Evolutionary conservation across 2,797 vertebrate species (phyloP).

Genomic region (Gambusia yucatana): DNA sequence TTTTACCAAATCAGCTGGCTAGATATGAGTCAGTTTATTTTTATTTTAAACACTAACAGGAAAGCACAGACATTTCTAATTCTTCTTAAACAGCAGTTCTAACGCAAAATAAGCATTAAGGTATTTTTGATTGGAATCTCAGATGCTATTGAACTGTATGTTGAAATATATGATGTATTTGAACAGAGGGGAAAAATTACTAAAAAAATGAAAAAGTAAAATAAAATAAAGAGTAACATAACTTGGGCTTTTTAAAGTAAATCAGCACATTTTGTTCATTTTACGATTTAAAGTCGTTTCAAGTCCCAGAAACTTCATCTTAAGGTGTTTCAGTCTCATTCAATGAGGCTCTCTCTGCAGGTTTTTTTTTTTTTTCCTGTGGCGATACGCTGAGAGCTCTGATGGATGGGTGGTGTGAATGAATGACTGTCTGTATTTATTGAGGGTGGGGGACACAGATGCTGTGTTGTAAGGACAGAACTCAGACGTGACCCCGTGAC

Average conservation of each 20-base stretch:
- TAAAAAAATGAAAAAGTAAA: neutral
- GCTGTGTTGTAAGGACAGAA: constrained; percentile 79
- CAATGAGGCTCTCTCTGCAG: constrained; percentile 37
- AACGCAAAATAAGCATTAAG: neutral
- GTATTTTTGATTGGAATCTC: neutral
- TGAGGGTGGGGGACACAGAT: constrained; percentile 80
- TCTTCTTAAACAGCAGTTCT: neutral
- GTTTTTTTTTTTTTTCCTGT: constrained; percentile 53
- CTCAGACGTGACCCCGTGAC: constrained; percentile 73
- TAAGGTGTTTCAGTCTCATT: constrained; percentile 20
- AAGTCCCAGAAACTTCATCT: constrained; percentile 19
- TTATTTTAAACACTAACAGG: neutral
- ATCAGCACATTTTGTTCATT: neutral
- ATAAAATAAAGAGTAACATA: neutral
- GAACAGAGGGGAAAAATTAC: neutral
- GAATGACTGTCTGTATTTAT: constrained; percentile 84
- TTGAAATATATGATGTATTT: neutral
- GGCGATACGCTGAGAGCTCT: constrained; percentile 74
- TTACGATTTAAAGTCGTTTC: neutral
- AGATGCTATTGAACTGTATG: neutral
- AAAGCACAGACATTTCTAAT: neutral
- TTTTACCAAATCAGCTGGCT: neutral
- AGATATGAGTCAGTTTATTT: neutral
- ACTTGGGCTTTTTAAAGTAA: neutral
- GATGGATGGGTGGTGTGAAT: constrained; percentile 80